Base-by-base conservation (phyloP, 2,113 vertebrate species). In the Candoia aspera region DNA sequence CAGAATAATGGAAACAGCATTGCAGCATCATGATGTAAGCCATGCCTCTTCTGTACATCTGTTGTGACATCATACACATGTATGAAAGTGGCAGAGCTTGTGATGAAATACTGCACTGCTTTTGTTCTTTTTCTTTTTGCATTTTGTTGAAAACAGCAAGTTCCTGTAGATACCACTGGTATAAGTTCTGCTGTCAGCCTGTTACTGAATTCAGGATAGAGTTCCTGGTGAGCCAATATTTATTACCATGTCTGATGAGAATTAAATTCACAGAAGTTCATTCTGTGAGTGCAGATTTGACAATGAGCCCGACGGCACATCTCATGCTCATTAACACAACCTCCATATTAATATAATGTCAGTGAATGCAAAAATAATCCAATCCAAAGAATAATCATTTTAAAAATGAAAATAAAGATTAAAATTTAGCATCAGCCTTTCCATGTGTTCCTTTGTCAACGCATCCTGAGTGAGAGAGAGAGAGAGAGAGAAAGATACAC, bases 361-460 rank as follows among this genome's bases (percentile, higher is more conserved):
- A 87, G 26, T 90, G 55, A 93, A 87, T 59, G 21, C 29, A 49
- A 73, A 57, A 86, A 23, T n/a, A 79, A 73, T 21, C 21, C 15
- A 64, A 54, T 79, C 64, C 42, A 55, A 83, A 90, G 49, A 29
- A 89, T 53, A 54, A 89, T 11, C 60, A 60, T 33, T n/a, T 42
- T 8, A 79, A 79, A 79, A 79, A 79, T 79, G 33, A 42, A 79
- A 79, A 79, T 79, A 79, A 42, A 23, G 37, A 42, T 42, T 79
- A 24, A 89, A 0, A 0, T 0, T 0, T 1, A 24, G 1, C 26
- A 1, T 8, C 13, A 68, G 49, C 21, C 49, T 86, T 54, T 83
- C 1, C 0, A 0, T 59, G 58, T 91, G 13, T 1, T 79, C 33
- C 1, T 8, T 0, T 0, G 21, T 8, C 2, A 5, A 73, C 19